phyloP scores from a whole-genome alignment of 1,140 invertebrate genomes.

The Psix sp. region DNA sequence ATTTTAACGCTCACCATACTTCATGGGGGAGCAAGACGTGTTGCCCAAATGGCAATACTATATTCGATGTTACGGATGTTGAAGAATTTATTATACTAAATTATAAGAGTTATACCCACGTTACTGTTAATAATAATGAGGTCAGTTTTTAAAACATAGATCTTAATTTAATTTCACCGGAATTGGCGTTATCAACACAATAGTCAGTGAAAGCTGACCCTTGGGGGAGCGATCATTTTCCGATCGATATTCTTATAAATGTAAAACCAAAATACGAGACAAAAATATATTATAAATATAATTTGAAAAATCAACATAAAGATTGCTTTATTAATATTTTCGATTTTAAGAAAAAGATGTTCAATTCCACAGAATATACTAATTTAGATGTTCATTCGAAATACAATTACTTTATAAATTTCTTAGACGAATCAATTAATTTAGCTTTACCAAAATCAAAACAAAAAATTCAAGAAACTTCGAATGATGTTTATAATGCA shows the following conservation, averaged over 20 bases:
- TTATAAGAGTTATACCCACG: slow-evolving; percentile 14
- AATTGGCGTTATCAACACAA: not conserved
- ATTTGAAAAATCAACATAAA: slow-evolving; percentile 1
- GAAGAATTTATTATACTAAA: slow-evolving; percentile 28
- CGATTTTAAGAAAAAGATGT: not conserved
- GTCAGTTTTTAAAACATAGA: not conserved
- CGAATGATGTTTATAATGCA: slow-evolving; percentile 32
- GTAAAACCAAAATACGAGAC: not conserved
- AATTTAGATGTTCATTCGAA: not conserved
- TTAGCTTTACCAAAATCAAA: not conserved
- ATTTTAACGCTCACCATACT: slow-evolving; percentile 46
- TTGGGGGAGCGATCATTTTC: slow-evolving; percentile 2
- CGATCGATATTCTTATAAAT: not conserved
- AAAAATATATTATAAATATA: slow-evolving; percentile 13
- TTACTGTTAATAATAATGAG: not conserved
- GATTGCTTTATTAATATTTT: not conserved
- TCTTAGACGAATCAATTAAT: not conserved
- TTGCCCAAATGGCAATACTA: slow-evolving; percentile 13
- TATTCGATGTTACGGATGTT: slow-evolving; percentile 23
- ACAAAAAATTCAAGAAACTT: not conserved
- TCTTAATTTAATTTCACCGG: not conserved
- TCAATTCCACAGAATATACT: not conserved
- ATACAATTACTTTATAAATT: not conserved
- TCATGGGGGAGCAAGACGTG: slow-evolving; percentile 20
- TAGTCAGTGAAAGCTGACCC: not conserved